These are phyloP conservation scores for Accipiter cooperii DNA, from an alignment of 2,113 vertebrate genomes.

Conservation along the genomic window DNA sequence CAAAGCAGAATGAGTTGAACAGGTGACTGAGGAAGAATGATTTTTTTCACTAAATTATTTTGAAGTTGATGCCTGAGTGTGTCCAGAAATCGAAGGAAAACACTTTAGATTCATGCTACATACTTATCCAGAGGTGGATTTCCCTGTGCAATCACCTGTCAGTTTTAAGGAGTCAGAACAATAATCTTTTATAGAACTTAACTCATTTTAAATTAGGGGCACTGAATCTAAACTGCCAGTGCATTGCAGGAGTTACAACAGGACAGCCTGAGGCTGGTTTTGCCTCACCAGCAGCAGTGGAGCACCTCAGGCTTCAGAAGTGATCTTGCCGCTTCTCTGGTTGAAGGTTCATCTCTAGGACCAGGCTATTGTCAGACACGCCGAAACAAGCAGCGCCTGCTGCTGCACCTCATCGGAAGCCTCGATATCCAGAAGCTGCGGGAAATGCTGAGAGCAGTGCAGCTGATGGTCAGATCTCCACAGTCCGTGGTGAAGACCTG, in stretches of 20 bases:
- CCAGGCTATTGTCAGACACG: not conserved
- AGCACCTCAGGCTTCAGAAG: not conserved
- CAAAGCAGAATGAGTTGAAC: not conserved
- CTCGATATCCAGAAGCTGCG: too few relatives aligned
- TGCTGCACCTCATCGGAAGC: not conserved
- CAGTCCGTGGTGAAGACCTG: not conserved
- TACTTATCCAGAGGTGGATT: too few relatives aligned
- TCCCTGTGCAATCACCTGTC: not conserved
- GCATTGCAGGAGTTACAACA: not conserved
- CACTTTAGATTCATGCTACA: not conserved
- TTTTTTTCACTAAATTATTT: not conserved
- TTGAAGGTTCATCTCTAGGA: not conserved
- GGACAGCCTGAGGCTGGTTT: too few relatives aligned
- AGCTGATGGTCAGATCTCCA: too few relatives aligned
- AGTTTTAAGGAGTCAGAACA: not conserved
- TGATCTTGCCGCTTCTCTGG: not conserved
- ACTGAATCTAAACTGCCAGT: not conserved
- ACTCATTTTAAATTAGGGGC: not conserved
- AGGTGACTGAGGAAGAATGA: not conserved
- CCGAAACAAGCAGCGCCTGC: rapidly evolving
- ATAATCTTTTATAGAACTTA: not conserved
- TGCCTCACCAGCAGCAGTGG: too few relatives aligned
- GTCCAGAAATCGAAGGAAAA: not conserved
- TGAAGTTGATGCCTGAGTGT: not conserved
- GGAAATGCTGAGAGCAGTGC: not conserved